These are phyloP conservation scores for Epinephelus cyanopodus DNA, from an alignment of 2,113 vertebrate species.

Conservation along the genomic window DNA sequence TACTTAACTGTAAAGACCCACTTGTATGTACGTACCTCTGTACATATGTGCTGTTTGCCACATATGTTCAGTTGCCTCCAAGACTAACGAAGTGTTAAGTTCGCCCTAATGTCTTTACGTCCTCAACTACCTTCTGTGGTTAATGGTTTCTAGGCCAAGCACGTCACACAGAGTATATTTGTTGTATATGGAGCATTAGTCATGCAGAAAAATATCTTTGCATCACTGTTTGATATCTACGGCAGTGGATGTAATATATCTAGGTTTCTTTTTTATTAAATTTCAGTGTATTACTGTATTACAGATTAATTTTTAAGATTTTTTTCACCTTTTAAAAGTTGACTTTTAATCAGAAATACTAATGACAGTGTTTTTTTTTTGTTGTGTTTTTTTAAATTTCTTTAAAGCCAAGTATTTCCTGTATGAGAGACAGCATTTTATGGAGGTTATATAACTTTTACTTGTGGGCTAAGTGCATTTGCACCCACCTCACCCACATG, in stretches of 20 bases:
- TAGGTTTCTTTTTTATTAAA: background rate
- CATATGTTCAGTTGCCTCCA: constrained; percentile 61
- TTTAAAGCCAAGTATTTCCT: constrained; percentile 41
- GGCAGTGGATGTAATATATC: background rate
- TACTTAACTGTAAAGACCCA: constrained; percentile 62
- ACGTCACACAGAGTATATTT: constrained; percentile 47
- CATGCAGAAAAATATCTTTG: constrained; percentile 10
- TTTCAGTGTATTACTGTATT: background rate
- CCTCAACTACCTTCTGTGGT: constrained; percentile 53
- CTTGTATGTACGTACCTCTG: constrained; percentile 53
- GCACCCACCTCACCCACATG: constrained; percentile 55
- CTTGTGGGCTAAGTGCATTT: constrained; percentile 49
- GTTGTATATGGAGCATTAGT: constrained; percentile 25
- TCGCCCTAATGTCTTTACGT: constrained; percentile 55
- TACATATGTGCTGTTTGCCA: constrained; percentile 34
- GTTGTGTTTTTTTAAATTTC: background rate
- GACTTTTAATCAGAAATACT: background rate
- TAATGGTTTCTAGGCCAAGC: constrained; percentile 51
- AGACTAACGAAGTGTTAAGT: constrained; percentile 65
- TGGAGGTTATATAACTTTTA: constrained; percentile 64
- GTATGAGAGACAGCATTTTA: constrained; percentile 44
- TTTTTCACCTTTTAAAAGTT: background rate
- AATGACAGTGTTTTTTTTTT: background rate
- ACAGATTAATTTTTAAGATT: background rate
- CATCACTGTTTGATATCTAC: background rate